Base-by-base conservation (phyloP, 2,888 invertebrate species). In the Priocnemis perturbator region DNA sequence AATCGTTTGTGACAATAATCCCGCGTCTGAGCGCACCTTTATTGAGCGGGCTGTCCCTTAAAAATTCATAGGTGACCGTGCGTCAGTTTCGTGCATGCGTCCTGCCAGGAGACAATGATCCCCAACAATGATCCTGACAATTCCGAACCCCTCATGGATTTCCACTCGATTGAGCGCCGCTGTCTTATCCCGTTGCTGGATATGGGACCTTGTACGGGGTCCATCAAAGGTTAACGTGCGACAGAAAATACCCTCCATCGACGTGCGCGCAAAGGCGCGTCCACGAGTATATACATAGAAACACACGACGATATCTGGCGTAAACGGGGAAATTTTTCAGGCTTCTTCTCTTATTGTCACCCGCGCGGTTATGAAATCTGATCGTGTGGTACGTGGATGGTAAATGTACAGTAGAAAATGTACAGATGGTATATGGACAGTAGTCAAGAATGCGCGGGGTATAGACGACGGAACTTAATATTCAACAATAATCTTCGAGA, bases 141-240 rank as follows among this genome's bases (percentile, higher is more conserved):
- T 37, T 37, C 14, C 37, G 37, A 11, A 7, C 65, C 68, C 74
- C 63, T 59, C 64, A 67, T 67, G 63, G 26, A 73, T 58, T 78
- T 81, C 79, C 79, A 76, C 67, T 72, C 79, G 79, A 79, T 79
- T 71, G 79, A 78, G 69, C 69, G 73, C 26, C 71, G 71, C 72
- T 79, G 79, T 79, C 79, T 79, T 79, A 78, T 72, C 70, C 76
- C 73, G 59, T 73, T 37, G 37, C 37, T 37, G 37, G 37, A 37
- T 26, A 26, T 37, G 37, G 37, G 37, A 37, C 37, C 11, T 37
- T 37, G 11, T 9, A 11, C 7, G 37, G 37, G 37, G 37, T 37
- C 14, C 69, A 71, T 69, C 71, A 64, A 65, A 50, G 69, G 75
- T 71, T 65, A 56, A 58, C 48, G 19, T 70, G 57, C 59, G 69